A percentile compares a stretch with the other conserved stretches of the same genome.
These are phyloP conservation scores for Cordilura impudica DNA, from an alignment of 2,888 invertebrate species.

Conservation along the genomic window DNA sequence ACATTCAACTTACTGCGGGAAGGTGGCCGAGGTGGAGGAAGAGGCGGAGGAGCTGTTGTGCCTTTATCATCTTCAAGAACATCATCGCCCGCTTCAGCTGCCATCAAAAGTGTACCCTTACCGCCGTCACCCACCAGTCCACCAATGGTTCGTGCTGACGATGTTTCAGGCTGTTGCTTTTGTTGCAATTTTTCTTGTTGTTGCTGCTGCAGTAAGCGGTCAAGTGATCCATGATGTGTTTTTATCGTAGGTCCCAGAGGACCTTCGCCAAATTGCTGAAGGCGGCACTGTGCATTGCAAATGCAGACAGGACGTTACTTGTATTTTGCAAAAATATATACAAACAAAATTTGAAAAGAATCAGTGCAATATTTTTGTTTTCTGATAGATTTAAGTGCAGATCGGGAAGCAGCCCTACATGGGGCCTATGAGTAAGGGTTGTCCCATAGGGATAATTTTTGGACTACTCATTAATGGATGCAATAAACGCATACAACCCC, in stretches of 20 bases:
- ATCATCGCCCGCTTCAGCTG: conserved; percentile 70
- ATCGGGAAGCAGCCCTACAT: no score
- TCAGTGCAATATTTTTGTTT: no score
- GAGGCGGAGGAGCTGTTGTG: conserved; percentile 59
- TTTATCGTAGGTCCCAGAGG: conserved; percentile 73
- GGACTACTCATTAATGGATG: no score
- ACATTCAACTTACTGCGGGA: conserved; percentile 63
- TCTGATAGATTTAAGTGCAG: no score
- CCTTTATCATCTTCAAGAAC: conserved; percentile 67
- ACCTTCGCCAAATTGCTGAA: conserved; percentile 74
- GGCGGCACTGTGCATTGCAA: conserved; percentile 76
- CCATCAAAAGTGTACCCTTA: conserved; percentile 67
- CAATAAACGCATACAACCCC: no score
- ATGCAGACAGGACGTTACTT: conserved; percentile 77
- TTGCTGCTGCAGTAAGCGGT: conserved; percentile 75
- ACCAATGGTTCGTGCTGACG: conserved; percentile 71
- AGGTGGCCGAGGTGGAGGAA: conserved; percentile 70
- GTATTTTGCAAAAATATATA: no score
- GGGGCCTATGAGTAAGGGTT: no score
- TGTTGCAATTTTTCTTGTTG: conserved; percentile 63
- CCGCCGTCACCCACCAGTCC: conserved; percentile 71
- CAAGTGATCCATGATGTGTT: conserved; percentile 77
- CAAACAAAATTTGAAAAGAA: no score
- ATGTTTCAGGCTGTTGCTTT: conserved; percentile 46
- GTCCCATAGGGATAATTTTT: no score